Conservation (phyloP, 2,113 vertebrate species). For the Notarius lentiginosus region DNA sequence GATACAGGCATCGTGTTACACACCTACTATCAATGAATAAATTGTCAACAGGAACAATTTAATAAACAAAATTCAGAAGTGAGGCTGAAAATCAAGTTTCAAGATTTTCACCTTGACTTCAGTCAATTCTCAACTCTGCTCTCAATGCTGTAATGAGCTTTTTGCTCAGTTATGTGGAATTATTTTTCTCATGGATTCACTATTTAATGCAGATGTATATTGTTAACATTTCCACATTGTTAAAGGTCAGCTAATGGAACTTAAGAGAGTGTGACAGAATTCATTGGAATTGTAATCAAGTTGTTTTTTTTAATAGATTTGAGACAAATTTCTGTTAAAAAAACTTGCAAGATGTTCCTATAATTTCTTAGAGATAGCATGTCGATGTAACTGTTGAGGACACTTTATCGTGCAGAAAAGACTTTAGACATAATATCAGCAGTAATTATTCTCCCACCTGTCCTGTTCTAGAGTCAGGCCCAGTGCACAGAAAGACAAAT, state of each 20-base stretch:
- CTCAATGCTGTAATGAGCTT: neutral
- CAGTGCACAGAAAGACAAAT: neutral
- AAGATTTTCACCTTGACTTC: neutral
- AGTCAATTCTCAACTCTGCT: neutral
- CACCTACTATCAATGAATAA: neutral
- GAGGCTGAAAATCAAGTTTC: no score
- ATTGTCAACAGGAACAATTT: neutral
- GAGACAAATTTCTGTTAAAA: neutral
- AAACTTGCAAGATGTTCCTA: neutral
- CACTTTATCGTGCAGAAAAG: neutral
- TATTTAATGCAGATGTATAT: neutral
- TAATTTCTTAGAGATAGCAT: neutral
- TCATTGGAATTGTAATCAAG: neutral
- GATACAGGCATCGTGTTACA: neutral
- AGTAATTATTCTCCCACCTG: neutral
- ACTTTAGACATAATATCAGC: neutral
- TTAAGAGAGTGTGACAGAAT: neutral
- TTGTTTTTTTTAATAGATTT: neutral
- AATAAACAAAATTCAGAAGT: neutral
- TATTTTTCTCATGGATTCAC: neutral
- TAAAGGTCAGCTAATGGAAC: neutral
- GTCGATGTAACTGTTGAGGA: neutral
- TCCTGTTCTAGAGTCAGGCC: neutral
- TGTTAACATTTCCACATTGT: neutral
- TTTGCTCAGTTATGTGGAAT: neutral